Percentiles rank a stretch among this genome's conserved stretches.
Conservation (phyloP, 92 coral and sea anemone species). For the Parazoanthus darwini region DNA sequence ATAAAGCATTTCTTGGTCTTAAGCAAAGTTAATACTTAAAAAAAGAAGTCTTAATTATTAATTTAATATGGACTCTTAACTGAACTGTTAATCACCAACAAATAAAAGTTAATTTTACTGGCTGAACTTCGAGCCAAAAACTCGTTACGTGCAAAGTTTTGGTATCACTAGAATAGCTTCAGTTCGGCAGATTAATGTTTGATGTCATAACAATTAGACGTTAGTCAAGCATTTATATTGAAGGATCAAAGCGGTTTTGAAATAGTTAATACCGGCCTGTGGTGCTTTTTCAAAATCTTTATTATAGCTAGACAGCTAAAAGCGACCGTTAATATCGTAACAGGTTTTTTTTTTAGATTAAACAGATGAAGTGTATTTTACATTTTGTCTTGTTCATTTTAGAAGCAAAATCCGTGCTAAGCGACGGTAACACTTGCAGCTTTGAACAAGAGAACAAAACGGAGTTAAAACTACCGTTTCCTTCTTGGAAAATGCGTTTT, state of each 20-base stretch:
- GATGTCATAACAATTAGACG: neutral
- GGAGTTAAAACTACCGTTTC: neutral
- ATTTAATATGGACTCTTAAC: neutral
- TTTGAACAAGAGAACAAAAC: neutral
- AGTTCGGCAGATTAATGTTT: neutral
- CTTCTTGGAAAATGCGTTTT: neutral
- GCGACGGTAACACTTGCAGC: neutral
- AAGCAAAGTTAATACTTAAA: neutral
- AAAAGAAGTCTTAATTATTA: neutral
- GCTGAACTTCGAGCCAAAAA: neutral
- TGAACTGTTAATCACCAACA: neutral
- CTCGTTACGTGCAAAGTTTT: neutral
- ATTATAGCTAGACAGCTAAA: neutral
- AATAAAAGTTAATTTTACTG: too few relatives aligned
- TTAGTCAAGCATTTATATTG: neutral
- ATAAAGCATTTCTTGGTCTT: neutral
- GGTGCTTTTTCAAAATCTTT: neutral
- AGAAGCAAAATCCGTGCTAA: neutral
- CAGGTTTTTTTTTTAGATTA: neutral
- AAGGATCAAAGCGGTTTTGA: neutral
- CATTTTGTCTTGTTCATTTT: neutral
- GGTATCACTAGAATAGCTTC: too few relatives aligned
- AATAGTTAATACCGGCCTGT: neutral
- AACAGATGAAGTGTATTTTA: too few relatives aligned
- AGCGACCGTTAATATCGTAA: too few relatives aligned